phyloP scores from a whole-genome alignment of 2,888 invertebrate species.

The Ennomos quercinarius region DNA sequence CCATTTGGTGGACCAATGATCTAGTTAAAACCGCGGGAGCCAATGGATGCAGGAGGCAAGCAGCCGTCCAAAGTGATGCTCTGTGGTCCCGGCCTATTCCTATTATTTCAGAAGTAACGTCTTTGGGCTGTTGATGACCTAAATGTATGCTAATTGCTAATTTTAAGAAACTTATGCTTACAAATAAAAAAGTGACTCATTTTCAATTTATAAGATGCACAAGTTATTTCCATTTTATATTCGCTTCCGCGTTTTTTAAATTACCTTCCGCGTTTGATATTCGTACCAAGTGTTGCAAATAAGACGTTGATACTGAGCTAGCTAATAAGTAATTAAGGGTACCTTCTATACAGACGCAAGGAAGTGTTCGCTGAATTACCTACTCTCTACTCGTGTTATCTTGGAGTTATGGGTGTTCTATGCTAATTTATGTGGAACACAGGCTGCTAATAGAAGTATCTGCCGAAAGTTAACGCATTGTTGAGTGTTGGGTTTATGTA shows the following conservation, averaged over 20 bases:
- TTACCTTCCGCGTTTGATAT: constrained; percentile 24
- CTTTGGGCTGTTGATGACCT: no score
- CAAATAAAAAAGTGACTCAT: not conserved
- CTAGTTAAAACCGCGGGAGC: no score
- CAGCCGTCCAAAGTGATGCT: no score
- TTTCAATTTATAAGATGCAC: constrained; percentile 18
- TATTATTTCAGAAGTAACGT: no score
- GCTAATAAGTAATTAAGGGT: constrained; percentile 26
- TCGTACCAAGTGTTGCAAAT: constrained; percentile 11
- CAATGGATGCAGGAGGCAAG: no score
- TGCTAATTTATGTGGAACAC: constrained; percentile 12
- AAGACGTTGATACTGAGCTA: constrained; percentile 10
- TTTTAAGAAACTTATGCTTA: no score
- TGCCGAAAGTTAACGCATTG: not conserved
- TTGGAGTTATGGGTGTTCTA: constrained; percentile 17
- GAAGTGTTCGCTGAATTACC: constrained; percentile 4
- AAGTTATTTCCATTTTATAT: constrained; percentile 17
- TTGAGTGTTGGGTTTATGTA: not conserved
- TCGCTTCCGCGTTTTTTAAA: constrained; percentile 19
- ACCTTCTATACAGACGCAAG: constrained; percentile 18
- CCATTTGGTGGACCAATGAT: no score
- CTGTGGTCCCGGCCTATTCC: no score
- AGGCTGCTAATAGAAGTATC: constrained; percentile 1
- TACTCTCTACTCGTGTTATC: constrained; percentile 16
- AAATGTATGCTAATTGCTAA: no score